Evolutionary conservation across 2,797 vertebrate genomes (phyloP), one percentile per base, ranked within the genome.

Genomic region (Antennarius maculatus): DNA sequence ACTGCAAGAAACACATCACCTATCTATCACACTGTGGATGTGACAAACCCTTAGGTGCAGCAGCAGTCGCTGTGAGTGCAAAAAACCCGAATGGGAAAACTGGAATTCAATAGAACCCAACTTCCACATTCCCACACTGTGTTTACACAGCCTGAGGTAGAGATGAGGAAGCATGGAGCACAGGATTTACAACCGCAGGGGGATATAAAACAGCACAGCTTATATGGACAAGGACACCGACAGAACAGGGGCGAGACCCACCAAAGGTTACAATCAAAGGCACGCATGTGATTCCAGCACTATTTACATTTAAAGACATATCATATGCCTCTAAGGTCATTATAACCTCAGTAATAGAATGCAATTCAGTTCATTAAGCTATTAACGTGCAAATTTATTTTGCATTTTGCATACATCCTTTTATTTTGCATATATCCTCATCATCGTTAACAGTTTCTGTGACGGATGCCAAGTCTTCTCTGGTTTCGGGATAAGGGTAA

Each of bases 1-100:
- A 34, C 50, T 42, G 16, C 43, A 67, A 29, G 7, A 39, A 39
- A 77, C 76, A 79, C 77, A 78, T 34, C 62, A 34, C 68, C 61
- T 55, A 53, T 23, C 23, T 23, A 23, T 23, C 23, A 23, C 23
- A 23, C 23, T 23, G 23, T 45, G 37, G 37, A 39, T 3, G 10
- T 3, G 37, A 39, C 12, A 6, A 50, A 5, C 23, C 23, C 6
- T 28, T 28, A 37, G 11, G 31, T 45, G 42, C 39, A 54, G 64
- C 55, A 52, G 17, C 29, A 61, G 28, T 8, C 54, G 51, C 2
- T 39, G 59, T 10, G 47, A 50, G 14, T 37, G 9, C 7, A 57
- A 49, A 42, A 55, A 41, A 58, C 27, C 23, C 41, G 56, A 65
- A 49, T 1, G 49, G 62, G 47, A 71, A 71, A 43, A 12, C 17